Conservation (phyloP, 2,888 invertebrate species). For the Trichacis sp. region DNA sequence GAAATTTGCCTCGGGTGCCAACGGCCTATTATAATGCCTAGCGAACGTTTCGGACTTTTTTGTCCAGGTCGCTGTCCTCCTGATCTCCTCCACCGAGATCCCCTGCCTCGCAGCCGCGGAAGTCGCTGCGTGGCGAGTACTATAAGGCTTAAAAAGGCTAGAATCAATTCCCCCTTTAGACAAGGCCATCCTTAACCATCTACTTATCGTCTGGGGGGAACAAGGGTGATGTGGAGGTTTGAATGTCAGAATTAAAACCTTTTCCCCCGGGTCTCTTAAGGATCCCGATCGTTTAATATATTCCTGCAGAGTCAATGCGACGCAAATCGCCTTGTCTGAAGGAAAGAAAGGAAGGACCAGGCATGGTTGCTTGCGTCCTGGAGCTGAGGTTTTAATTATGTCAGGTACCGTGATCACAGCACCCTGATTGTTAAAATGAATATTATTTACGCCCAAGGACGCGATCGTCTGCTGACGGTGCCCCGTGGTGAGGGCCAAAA, state of each 20-base stretch:
- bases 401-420: slow-evolving; percentile 26
- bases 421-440: background rate
- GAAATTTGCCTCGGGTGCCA: background rate
- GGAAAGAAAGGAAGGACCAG: slow-evolving; percentile 33
- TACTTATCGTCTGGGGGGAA: slow-evolving; percentile 1
- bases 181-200: slow-evolving; percentile 8
- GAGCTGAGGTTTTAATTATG: slow-evolving; percentile 30
- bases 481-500: slow-evolving; percentile 32
- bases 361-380: slow-evolving; percentile 9
- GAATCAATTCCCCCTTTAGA: slow-evolving; percentile 6
- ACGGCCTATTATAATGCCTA: background rate
- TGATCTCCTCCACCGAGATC: background rate
- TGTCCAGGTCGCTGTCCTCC: background rate
- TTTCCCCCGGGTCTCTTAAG: no score
- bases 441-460: background rate
- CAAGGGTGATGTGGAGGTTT: background rate
- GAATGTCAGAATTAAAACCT: no score
- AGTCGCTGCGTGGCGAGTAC: slow-evolving; percentile 14
- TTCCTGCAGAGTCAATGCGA: slow-evolving; percentile 12
- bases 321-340: slow-evolving; percentile 21
- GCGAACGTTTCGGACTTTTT: background rate
- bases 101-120: slow-evolving; percentile 9
- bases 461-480: slow-evolving; percentile 33
- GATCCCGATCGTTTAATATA: background rate
- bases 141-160: background rate